A percentile compares a stretch with the other conserved stretches of the same genome.
Evolutionary conservation across 2,888 invertebrate genomes (phyloP).

Genomic region (Cenopis cana): DNA sequence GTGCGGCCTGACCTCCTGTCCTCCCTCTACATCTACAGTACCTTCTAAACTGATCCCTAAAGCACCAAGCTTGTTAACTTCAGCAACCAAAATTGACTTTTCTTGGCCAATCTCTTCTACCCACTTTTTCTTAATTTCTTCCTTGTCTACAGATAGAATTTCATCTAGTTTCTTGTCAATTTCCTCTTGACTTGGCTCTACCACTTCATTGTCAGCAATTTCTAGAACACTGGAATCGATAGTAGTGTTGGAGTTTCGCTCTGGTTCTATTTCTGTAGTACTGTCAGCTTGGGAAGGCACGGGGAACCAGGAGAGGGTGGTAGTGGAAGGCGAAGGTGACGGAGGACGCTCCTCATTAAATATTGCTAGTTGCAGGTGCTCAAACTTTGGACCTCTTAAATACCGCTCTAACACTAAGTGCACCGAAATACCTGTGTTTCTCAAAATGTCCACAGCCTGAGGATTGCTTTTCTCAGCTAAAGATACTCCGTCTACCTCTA

Average conservation of each 20-base stretch:
- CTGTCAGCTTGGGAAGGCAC: slow-evolving; percentile 89
- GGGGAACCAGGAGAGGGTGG: slow-evolving; percentile 93
- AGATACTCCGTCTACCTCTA: slow-evolving; percentile 96
- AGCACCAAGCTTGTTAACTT: slow-evolving; percentile 96
- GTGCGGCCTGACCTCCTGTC: slow-evolving; percentile 98
- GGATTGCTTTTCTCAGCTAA: slow-evolving; percentile 97
- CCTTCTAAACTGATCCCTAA: slow-evolving; percentile 99
- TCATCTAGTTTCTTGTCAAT: slow-evolving; percentile 82
- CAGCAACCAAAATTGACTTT: slow-evolving; percentile 95
- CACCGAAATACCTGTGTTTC: slow-evolving; percentile 96
- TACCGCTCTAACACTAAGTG: slow-evolving; percentile 96
- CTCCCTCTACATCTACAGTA: slow-evolving; percentile 99
- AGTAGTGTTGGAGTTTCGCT: slow-evolving; percentile 92
- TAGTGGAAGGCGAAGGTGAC: slow-evolving; percentile 91
- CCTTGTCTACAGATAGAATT: slow-evolving; percentile 81
- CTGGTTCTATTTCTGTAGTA: slow-evolving; percentile 89
- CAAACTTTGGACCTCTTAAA: slow-evolving; percentile 96
- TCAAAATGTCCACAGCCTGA: slow-evolving; percentile 97
- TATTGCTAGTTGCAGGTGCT: slow-evolving; percentile 95
- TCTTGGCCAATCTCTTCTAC: slow-evolving; percentile 92
- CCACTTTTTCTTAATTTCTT: slow-evolving; percentile 92
- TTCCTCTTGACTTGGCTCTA: slow-evolving; percentile 82
- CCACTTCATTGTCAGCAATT: slow-evolving; percentile 75
- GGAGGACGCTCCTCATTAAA: slow-evolving; percentile 84
- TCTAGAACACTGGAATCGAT: slow-evolving; percentile 90